Evolutionary conservation across 1,140 invertebrate species (phyloP), one percentile per base, ranked within the genome.

Genomic region (Stegodyphus dumicola): DNA sequence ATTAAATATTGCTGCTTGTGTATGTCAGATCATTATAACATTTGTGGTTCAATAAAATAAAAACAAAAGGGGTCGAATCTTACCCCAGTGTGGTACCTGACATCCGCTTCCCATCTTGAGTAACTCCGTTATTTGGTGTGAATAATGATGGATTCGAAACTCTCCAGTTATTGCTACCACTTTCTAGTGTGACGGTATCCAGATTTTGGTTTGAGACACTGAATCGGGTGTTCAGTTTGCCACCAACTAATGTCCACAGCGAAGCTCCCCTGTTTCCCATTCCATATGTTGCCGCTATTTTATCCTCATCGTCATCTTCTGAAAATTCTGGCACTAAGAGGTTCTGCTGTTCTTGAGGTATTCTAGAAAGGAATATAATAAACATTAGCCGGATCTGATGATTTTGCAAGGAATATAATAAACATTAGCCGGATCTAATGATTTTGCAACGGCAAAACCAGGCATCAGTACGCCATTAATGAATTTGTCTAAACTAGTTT

Each of bases 281-380:
- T 0, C 64, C 77, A 7, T 56, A 75, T 10, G 86, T 77, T 13
- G 76, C 80, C 18, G 76, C 80, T 66, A 85, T 76, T 11, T 85
- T 81, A 48, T 86, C 89, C 33, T 92, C 90, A 54, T 93, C 92
- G n/a, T 92, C 92, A 77, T 93, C 93, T 87, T 93, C 93, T n/a
- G 89, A 88, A 77, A 93, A 93, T 86, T 93, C 92, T 2, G 93
- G 93, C 56, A 93, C 88, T 86, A 93, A 93, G 91, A 93, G 92
- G 18, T 91, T 91, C 79, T 93, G 93, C 81, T 93, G 92, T n/a
- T 93, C 92, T 88, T 93, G 92, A 5, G 93, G 93, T n/a, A 93
- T 92, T 67, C 93, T 93, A 87, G 17, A 52, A 79, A 66, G 33
- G 33, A 33, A 33, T 33, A 33, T 3, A 33, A 33, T 1, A 33